Percentiles rank a stretch among this genome's conserved stretches.
phyloP scores from a whole-genome alignment of 2,113 vertebrate genomes.

The Bostrychus sinensis region DNA sequence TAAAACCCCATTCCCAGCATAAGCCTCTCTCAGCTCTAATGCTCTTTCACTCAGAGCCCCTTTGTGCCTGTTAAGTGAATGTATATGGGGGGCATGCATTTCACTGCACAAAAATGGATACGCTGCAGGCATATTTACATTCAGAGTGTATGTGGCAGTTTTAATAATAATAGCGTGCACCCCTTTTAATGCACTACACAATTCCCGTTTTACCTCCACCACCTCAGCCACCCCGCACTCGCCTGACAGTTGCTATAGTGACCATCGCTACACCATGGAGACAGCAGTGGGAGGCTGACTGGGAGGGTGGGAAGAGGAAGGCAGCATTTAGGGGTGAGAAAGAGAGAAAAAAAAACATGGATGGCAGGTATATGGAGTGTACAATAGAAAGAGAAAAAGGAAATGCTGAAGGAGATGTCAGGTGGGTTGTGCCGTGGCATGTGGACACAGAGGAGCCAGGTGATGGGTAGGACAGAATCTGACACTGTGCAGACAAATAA shows the following conservation, averaged over 20 bases:
- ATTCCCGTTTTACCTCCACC: constrained; percentile 35
- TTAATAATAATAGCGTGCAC: constrained; percentile 28
- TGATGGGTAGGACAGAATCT: constrained; percentile 25
- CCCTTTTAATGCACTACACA: constrained; percentile 38
- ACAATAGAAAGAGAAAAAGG: constrained; percentile 27
- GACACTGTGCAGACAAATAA: constrained; percentile 15
- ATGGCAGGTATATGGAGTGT: constrained; percentile 43
- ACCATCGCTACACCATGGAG: constrained; percentile 65
- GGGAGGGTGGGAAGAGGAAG: constrained; percentile 50
- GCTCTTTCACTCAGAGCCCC: constrained; percentile 44
- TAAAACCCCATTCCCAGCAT: constrained; percentile 57
- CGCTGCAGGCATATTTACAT: background rate
- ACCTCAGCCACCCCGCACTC: constrained; percentile 54
- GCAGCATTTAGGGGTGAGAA: constrained; percentile 65
- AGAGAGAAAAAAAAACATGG: constrained; percentile 20
- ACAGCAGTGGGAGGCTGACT: constrained; percentile 56
- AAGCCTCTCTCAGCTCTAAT: constrained; percentile 65
- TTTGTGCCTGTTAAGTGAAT: constrained; percentile 47
- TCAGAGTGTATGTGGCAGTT: background rate
- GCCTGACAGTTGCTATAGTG: constrained; percentile 72
- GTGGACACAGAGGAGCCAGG: constrained; percentile 26
- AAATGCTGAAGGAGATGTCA: constrained; percentile 44
- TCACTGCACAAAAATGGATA: background rate
- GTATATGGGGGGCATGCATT: background rate
- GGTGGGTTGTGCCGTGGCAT: constrained; percentile 23